These are phyloP conservation scores for Dendropsophus ebraccatus DNA, from an alignment of 2,113 vertebrate genomes.

Conservation along the genomic window DNA sequence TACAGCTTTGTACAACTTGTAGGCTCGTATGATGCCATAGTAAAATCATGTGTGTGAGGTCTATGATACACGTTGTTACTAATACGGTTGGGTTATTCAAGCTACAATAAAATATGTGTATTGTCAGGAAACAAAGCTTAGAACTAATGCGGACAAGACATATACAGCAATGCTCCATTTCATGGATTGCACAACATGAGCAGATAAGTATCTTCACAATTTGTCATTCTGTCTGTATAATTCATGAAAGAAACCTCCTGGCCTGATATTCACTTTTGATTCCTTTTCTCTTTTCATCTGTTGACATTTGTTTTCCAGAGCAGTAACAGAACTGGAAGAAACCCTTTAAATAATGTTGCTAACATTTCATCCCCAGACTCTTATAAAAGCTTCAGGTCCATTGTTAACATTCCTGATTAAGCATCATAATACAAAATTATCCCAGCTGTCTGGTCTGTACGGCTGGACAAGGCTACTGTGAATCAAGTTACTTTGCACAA, in stretches of 20 bases:
- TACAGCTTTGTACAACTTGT: not conserved
- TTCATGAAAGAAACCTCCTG: slow-evolving; percentile 10
- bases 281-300: slow-evolving; percentile 4
- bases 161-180: not conserved
- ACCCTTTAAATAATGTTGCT: slow-evolving; percentile 38
- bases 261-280: not conserved
- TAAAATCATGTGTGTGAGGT: not conserved
- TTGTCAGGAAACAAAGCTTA: not conserved
- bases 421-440: slow-evolving; percentile 56
- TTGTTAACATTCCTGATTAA: slow-evolving; percentile 59
- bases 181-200: not conserved
- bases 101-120: not conserved
- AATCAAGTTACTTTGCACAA: slow-evolving; percentile 50
- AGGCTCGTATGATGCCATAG: not conserved
- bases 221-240: not conserved
- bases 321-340: not conserved
- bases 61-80: not conserved
- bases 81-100: not conserved
- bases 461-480: slow-evolving; percentile 52
- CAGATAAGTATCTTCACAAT: not conserved
- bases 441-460: slow-evolving; percentile 50
- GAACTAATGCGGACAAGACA: not conserved
- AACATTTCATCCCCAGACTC: slow-evolving; percentile 52
- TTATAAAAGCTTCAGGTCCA: slow-evolving; percentile 56
- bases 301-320: slow-evolving; percentile 6